These are phyloP conservation scores for Axis porcinus DNA, from an alignment of 2,113 vertebrate species.

Conservation along the genomic window DNA sequence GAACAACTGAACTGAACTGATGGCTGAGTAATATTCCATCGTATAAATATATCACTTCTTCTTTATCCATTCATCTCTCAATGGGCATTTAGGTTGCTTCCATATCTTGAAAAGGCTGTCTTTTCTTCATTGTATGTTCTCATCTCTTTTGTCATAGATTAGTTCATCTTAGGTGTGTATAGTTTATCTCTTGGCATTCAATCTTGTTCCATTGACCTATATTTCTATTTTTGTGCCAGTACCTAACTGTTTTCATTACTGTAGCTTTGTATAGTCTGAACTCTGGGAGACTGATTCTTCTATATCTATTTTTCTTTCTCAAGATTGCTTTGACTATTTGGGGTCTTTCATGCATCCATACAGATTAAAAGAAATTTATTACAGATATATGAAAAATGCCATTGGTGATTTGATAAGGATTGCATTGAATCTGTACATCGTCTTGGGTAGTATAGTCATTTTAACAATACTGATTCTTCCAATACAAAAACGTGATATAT, in stretches of 20 bases:
- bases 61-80: background rate
- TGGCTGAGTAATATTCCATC: background rate
- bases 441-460: background rate
- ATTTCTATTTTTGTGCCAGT: background rate
- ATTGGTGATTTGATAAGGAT: background rate
- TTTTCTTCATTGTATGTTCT: background rate
- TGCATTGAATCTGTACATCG: background rate
- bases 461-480: background rate
- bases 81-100: background rate
- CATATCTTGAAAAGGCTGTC: background rate
- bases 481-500: background rate
- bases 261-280: background rate
- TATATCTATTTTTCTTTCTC: background rate
- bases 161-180: background rate
- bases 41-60: background rate
- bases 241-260: background rate
- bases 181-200: background rate
- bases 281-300: background rate
- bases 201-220: background rate
- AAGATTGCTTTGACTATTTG: background rate
- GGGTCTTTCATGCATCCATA: background rate
- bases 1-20: too few species aligned
- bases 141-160: background rate
- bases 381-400: background rate
- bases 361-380: background rate